Percentiles rank a stretch among this genome's conserved stretches.
These are phyloP conservation scores for Stratiolaelaps scimitus DNA, from an alignment of 1,140 invertebrate genomes.

Conservation along the genomic window DNA sequence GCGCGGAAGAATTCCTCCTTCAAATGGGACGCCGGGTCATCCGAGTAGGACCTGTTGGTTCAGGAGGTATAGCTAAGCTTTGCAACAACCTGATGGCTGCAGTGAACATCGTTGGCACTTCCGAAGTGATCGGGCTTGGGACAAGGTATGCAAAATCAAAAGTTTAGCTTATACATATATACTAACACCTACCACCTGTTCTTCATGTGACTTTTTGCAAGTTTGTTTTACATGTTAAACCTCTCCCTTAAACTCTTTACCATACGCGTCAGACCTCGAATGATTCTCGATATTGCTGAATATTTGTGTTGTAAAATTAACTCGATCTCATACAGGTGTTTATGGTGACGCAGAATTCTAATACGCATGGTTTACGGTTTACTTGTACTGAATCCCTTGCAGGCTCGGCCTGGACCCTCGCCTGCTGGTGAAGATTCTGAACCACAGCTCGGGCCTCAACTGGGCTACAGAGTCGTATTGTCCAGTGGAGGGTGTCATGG, in stretches of 20 bases:
- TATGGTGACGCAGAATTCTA: not conserved
- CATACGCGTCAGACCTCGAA: no score
- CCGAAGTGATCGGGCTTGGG: slow-evolving; percentile 82
- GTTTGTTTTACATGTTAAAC: no score
- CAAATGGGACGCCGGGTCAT: slow-evolving; percentile 82
- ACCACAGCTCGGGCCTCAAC: slow-evolving; percentile 81
- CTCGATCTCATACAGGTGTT: not conserved
- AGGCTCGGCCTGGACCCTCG: slow-evolving; percentile 82
- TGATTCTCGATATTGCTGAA: no score
- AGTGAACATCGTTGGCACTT: slow-evolving; percentile 74
- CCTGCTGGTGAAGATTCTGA: slow-evolving; percentile 72
- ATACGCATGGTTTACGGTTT: slow-evolving; percentile 10
- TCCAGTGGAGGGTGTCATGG: slow-evolving; percentile 77
- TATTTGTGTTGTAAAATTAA: no score
- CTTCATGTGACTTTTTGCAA: no score
- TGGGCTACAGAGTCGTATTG: slow-evolving; percentile 93
- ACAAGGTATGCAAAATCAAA: slow-evolving; percentile 51
- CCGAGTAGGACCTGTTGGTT: slow-evolving; percentile 75
- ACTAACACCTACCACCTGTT: no score
- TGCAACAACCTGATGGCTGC: slow-evolving; percentile 94
- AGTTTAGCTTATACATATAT: no score
- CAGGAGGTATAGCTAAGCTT: slow-evolving; percentile 88
- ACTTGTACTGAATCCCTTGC: no score
- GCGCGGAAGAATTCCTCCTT: slow-evolving; percentile 49
- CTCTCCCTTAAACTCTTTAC: no score